phyloP scores from a whole-genome alignment of 2,113 vertebrate species.

The Gambusia affinis region DNA sequence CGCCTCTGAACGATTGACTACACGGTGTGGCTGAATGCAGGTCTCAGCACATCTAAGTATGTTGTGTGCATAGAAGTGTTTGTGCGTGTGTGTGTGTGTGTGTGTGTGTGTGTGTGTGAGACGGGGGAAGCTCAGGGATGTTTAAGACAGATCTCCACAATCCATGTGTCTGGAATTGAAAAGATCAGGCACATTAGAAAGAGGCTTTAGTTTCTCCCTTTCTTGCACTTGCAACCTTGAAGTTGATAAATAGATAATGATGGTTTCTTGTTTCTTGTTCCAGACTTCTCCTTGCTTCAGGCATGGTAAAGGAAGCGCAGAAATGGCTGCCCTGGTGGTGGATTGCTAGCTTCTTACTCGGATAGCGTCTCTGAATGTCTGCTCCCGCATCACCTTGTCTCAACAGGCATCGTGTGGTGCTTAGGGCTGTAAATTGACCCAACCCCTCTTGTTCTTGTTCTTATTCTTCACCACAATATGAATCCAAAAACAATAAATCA shows the following conservation, averaged over 20 bases:
- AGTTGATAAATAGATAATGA: constrained; percentile 17
- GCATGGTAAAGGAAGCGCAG: background rate
- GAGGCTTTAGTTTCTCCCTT: constrained; percentile 31
- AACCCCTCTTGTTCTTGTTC: too few species aligned
- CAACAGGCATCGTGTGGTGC: background rate
- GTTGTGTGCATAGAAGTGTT: background rate
- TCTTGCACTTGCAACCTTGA: constrained; percentile 29
- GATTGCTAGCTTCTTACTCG: background rate
- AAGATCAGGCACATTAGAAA: constrained; percentile 48
- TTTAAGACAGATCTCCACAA: constrained; percentile 42
- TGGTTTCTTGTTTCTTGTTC: constrained; percentile 16
- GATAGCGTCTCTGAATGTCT: background rate
- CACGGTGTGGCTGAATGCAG: constrained; percentile 2
- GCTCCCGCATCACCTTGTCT: background rate
- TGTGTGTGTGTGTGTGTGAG: background rate
- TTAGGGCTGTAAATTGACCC: background rate
- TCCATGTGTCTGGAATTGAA: constrained; percentile 24
- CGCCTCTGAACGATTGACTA: constrained; percentile 26
- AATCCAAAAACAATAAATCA: background rate
- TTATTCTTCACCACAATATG: background rate
- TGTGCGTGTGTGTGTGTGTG: constrained; percentile 5
- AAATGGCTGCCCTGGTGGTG: background rate
- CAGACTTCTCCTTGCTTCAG: constrained; percentile 22
- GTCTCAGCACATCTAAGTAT: background rate
- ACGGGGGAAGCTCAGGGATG: background rate